Conservation (phyloP, 2,113 vertebrate species). For the Propithecus coquereli region DNA sequence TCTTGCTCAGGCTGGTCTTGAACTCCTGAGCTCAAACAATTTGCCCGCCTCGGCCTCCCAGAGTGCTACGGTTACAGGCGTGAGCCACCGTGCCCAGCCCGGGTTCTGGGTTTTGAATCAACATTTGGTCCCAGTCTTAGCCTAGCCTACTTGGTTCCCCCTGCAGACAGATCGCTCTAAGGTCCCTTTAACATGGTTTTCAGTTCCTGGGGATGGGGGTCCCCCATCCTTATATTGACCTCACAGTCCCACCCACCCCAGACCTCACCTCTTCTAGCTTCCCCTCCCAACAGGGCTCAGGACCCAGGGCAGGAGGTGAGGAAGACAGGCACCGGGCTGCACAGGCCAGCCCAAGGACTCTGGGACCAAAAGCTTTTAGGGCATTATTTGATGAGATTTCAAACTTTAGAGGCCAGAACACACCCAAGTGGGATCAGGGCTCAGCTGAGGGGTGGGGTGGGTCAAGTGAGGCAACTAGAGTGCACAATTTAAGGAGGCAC, state of each 20-base stretch:
- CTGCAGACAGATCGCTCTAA: accelerated
- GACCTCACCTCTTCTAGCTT: not conserved
- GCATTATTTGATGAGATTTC: not conserved
- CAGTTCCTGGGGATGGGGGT: not conserved
- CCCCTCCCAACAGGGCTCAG: not conserved
- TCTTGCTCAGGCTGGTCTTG: too few species aligned
- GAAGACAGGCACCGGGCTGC: not conserved
- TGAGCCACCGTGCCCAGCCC: too few species aligned
- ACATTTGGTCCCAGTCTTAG: not conserved
- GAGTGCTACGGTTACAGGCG: too few species aligned
- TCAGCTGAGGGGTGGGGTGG: not conserved
- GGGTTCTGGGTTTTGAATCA: not conserved
- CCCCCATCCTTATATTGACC: not conserved
- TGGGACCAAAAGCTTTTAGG: not conserved
- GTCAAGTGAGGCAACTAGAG: not conserved
- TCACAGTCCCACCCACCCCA: not conserved
- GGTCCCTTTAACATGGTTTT: not conserved
- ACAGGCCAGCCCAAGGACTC: not conserved
- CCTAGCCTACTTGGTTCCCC: not conserved
- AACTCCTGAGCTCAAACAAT: too few species aligned
- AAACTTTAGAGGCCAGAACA: not conserved
- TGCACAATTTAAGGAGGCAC: not conserved
- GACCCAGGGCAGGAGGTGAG: not conserved
- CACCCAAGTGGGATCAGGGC: not conserved
- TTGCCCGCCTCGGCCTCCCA: too few species aligned